Base-by-base conservation (phyloP, 2,113 vertebrate species). In the Diadophis punctatus region DNA sequence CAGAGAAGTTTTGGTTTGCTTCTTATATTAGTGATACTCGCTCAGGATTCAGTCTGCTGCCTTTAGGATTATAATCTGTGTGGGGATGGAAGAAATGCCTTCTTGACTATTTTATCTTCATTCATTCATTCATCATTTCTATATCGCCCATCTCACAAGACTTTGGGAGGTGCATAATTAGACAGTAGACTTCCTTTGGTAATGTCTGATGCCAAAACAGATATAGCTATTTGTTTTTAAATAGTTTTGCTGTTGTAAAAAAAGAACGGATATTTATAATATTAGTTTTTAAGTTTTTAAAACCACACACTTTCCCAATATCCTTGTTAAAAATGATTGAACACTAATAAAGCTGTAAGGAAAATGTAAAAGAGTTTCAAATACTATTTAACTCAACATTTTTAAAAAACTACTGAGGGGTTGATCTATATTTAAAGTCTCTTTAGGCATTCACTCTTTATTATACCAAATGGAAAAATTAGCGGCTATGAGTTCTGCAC, bases 401-500 rank as follows among this genome's bases (percentile, higher is more conserved):
- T 1, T 39, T 16, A 93, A 91, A 53, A 80, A 20, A 94, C 48
- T 90, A 85, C n/a, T 60, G 88, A 90, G 93, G 39, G 80, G 93
- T 52, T 30, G 52, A 51, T 88, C 87, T 94, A 86, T 30, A 91
- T 63, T 87, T 60, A 14, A 18, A 43, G 84, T 0, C 0, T 88
- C 80, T 74, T 94, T 87, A 85, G 2, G 86, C 94, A 91, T 39
- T 30, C 20, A 91, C 56, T 20, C 22, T 55, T 4, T 90, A 90
- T 60, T 18, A 34, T 89, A 52, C 23, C 74, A 94, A 93, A 94
- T 51, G 0, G 8, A 25, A 93, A 30, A 92, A 94, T 80, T 94
- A 92, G 34, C 0, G 56, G 48, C 27, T 46, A 22, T 9, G n/a
- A 88, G 34, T 74, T 95, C 9, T 89, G 91, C 93, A 90, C 87